Evolutionary conservation across 2,888 invertebrate species (phyloP), one percentile per base, ranked within the genome.

Genomic region (Sinohyriopsis cumingii): DNA sequence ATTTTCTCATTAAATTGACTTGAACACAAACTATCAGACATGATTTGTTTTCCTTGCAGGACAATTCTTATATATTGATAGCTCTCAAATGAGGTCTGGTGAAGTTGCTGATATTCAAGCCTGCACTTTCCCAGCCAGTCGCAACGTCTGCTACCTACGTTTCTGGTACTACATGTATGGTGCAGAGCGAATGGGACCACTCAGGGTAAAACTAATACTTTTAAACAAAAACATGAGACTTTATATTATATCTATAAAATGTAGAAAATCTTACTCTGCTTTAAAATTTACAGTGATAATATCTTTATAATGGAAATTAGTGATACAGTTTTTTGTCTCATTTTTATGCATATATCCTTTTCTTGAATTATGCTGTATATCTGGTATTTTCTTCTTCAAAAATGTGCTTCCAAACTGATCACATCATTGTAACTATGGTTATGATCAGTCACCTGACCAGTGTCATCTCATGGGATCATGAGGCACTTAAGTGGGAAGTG

Each of bases 141-240:
- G 66, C 55, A 77, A 77, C 3, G 67, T 81, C 5, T 86, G 86
- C 69, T 82, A 80, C 56, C 65, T 86, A 19, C 61, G 86, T 24
- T 84, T 86, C 77, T 86, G 77, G 79, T 86, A 85, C 78, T 81
- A 80, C 72, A 86, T 84, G 87, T 83, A 74, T 59, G 86, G 84
- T 22, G 71, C 80, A 19, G 45, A 70, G 19, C 73, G 77, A 66
- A 85, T 82, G 66, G 84, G 84, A 55, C 79, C 84, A 12, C 72
- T 83, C 0, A 79, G 77, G 74, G 84, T 85, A 77, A 63, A 74
- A 59, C 19, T 28, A 5, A 25, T 56, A 53, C 12, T 65, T 45
- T 24, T 20, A 20, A 19, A 65, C 3, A 45, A 63, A 20, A 19
- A 45, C 24, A 61, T 25, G 18, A 20, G n/a, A 61, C 12, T 22